Base-by-base conservation (phyloP, 2,113 vertebrate species). In the Fulmarus glacialis region DNA sequence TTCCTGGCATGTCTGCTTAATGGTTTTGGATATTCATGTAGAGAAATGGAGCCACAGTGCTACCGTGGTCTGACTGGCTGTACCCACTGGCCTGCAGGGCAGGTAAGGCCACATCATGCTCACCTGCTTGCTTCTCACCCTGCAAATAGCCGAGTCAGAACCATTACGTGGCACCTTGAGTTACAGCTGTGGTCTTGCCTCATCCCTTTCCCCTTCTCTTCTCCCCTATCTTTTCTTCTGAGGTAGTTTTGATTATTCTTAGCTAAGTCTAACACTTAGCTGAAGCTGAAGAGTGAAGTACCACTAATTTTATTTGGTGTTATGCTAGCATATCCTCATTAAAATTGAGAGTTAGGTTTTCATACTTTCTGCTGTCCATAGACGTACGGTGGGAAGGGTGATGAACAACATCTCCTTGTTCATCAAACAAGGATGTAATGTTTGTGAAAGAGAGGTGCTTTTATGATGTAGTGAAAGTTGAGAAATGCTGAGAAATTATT, bases 321-420 rank as follows among this genome's bases (percentile, higher is more conserved):
- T 93, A 21, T 38, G 16, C n/a, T 23, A 64, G 29, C 3, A 1
- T 42, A 29, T 50, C 18, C 38, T 82, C 5, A 9, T 8, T 82
- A 45, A 32, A 90, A 59, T 23, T 26, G 14, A 42, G 15, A 43
- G 4, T 77, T 80, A 38, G 6, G 4, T 84, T 89, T 89, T 60
- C 1, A 1, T 60, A 32, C 15, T 40, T 22, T 87, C 18, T 62
- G 30, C 20, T 43, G 3, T 43, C 8, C 4, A 6, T 75, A 79
- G 30, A 24, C 1, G 0, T n/a, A 8, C 0, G 1, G 23, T 63
- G n/a, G 7, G 40, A 47, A 89, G 29, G 14, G 53, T 32, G 34
- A 40, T 16, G 7, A 45, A 36, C 7, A 36, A 5, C 6, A 24
- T 70, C 30, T 93, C 59, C 43, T n/a, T n/a, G n/a, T n/a, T n/a